Percentiles rank a stretch among this genome's conserved stretches.
phyloP scores from a whole-genome alignment of 92 coral and sea anemone species.

The Metridium senile region DNA sequence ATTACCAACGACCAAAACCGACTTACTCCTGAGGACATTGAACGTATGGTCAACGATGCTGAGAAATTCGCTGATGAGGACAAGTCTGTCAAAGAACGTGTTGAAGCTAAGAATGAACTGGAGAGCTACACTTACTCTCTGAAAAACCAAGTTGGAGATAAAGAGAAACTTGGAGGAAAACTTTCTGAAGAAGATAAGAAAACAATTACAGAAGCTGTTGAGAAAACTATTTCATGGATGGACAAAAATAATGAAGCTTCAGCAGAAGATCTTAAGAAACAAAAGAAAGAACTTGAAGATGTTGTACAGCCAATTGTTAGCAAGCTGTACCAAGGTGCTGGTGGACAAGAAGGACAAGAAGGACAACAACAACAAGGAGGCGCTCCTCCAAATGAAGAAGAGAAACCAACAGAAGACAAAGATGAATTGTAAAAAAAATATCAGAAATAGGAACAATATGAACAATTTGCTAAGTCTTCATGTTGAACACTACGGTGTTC shows the following conservation, averaged over 20 bases:
- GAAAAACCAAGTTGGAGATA: constrained; percentile 98
- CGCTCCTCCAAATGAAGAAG: constrained; percentile 82
- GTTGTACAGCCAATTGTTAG: constrained; percentile 98
- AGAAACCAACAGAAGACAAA: constrained; percentile 93
- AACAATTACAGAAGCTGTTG: constrained; percentile 88
- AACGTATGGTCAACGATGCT: constrained; percentile 97
- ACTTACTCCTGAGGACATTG: constrained; percentile 96
- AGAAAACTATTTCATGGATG: constrained; percentile 89
- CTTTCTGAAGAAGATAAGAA: constrained; percentile 94
- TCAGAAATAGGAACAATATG: constrained; percentile 26
- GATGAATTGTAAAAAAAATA: constrained; percentile 86
- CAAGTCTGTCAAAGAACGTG: constrained; percentile 90
- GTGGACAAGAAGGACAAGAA: constrained; percentile 59
- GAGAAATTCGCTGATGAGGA: constrained; percentile 99
- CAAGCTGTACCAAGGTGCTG: constrained; percentile 97
- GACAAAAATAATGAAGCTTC: constrained; percentile 93
- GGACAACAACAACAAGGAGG: constrained; percentile 36
- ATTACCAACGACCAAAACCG: constrained; percentile 98
- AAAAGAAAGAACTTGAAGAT: constrained; percentile 95
- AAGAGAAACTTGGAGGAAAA: constrained; percentile 97
- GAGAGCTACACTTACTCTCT: constrained; percentile 97
- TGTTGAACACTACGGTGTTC: constrained; percentile 23
- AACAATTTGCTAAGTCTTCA: constrained; percentile 23
- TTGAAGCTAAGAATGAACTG: constrained; percentile 91
- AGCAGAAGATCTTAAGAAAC: constrained; percentile 84